These are phyloP conservation scores for Apodemus sylvaticus DNA, from an alignment of 2,113 vertebrate species.

Conservation along the genomic window DNA sequence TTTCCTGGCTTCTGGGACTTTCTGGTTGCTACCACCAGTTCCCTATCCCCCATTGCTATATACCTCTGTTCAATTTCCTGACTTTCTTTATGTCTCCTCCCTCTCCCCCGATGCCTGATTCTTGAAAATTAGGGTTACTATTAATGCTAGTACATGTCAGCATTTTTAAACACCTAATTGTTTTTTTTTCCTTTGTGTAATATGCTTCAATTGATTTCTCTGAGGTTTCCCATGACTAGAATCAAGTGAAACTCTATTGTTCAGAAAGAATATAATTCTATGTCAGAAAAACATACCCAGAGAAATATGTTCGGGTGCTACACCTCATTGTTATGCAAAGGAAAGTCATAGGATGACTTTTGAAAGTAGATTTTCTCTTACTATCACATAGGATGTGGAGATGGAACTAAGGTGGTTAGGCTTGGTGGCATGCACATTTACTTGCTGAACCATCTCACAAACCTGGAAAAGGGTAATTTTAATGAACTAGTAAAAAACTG, in stretches of 20 bases:
- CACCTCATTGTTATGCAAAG: background rate
- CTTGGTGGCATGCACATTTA: background rate
- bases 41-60: too few relatives aligned
- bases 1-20: too few relatives aligned
- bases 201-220: slow-evolving; percentile 3
- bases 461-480: slow-evolving; percentile 23
- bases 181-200: background rate
- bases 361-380: background rate
- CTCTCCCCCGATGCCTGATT: too few relatives aligned
- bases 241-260: background rate
- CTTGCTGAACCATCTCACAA: background rate
- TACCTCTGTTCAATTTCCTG: too few relatives aligned
- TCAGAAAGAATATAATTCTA: background rate
- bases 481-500: background rate
- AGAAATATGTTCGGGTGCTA: background rate
- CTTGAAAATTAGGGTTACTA: background rate
- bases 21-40: too few relatives aligned
- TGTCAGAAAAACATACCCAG: background rate
- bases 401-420: background rate
- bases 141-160: too few relatives aligned
- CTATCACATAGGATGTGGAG: background rate
- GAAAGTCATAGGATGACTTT: background rate
- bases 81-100: too few relatives aligned
- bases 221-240: background rate
- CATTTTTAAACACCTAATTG: background rate